Percentiles rank a stretch among this genome's conserved stretches.
phyloP scores from a whole-genome alignment of 2,888 invertebrate species.

The Halictus quadricinctus region DNA sequence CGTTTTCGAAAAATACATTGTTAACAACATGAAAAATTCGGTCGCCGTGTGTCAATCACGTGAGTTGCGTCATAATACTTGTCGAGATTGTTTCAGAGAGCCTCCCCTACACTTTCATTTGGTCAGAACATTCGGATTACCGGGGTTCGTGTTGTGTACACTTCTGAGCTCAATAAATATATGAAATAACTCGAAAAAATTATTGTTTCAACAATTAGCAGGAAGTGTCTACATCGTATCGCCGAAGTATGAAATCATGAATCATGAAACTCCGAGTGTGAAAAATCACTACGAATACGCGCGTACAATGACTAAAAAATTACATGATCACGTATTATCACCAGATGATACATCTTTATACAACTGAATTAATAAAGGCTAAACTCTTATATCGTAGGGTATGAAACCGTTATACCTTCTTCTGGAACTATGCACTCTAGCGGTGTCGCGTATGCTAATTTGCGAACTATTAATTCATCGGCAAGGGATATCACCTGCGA shows the following conservation, averaged over 20 bases:
- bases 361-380: conserved; percentile 41
- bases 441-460: conserved; percentile 90
- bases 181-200: conserved; percentile 19
- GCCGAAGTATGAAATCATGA: conserved; percentile 22
- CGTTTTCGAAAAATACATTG: conserved; percentile 1
- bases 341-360: conserved; percentile 39
- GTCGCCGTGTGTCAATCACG: conserved; percentile 9
- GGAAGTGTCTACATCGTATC: conserved; percentile 11
- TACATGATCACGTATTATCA: conserved; percentile 61
- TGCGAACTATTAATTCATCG: conserved; percentile 92
- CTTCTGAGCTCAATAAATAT: conserved; percentile 45
- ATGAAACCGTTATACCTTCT: conserved; percentile 39
- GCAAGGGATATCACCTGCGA: conserved; percentile 93
- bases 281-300: conserved; percentile 35
- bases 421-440: conserved; percentile 72
- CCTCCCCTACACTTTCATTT: not conserved
- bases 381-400: conserved; percentile 36
- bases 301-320: conserved; percentile 57
- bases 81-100: not conserved
- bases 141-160: not conserved
- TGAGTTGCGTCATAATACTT: conserved; percentile 8
- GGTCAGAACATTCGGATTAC: not conserved
- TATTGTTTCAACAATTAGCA: conserved; percentile 6
- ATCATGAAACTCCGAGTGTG: conserved; percentile 34
- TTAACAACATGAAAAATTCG: conserved; percentile 4